Evolutionary conservation across 2,113 vertebrate species (phyloP).

Genomic region (Columbina picui): DNA sequence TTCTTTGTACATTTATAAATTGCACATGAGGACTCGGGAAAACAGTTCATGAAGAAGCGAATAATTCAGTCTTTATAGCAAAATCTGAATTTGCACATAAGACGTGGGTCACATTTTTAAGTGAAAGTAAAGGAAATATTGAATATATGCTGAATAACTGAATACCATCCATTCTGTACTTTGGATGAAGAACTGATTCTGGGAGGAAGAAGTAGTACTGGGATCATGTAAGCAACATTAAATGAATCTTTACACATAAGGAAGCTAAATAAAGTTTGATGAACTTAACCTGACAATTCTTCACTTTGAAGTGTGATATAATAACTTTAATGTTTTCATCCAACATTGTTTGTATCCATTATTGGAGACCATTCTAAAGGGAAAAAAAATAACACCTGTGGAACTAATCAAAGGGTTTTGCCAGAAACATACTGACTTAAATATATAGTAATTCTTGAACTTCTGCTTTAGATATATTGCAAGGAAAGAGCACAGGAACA

Average conservation of each 20-base stretch:
- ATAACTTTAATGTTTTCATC: background rate
- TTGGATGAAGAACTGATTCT: background rate
- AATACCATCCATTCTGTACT: background rate
- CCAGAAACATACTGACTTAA: background rate
- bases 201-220: background rate
- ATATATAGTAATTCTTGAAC: background rate
- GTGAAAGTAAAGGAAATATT: background rate
- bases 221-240: background rate
- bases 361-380: background rate
- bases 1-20: background rate
- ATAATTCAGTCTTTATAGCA: background rate
- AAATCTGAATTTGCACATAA: background rate
- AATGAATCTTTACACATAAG: background rate
- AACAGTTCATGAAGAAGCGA: background rate
- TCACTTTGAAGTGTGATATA: background rate
- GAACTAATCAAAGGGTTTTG: background rate
- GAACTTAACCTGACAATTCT: background rate
- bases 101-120: background rate
- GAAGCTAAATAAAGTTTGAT: background rate
- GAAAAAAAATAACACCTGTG: background rate
- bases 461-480: background rate
- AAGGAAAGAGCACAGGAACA: background rate
- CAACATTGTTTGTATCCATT: background rate
- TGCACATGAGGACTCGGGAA: background rate
- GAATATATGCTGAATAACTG: background rate